Conservation (phyloP, 2,113 vertebrate species). For the Cephalophus harveyi region DNA sequence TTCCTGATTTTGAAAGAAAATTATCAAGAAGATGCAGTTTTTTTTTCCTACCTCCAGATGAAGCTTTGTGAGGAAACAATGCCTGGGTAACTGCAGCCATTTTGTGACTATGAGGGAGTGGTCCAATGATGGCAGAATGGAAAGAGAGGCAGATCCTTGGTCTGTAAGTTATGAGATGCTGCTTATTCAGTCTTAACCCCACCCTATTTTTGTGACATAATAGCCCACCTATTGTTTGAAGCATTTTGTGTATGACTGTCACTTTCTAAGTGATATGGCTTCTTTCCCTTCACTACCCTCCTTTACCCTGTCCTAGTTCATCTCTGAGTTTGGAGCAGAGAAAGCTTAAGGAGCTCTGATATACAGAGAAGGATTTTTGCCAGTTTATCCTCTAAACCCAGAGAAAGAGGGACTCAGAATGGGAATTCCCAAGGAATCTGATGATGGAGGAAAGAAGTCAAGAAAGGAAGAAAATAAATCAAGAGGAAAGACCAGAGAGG, state of each 20-base stretch:
- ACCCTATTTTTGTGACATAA: neutral
- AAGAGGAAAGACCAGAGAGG: neutral
- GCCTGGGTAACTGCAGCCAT: neutral
- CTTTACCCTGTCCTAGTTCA: neutral
- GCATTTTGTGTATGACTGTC: neutral
- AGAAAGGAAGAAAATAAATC: neutral
- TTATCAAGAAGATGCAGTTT: neutral
- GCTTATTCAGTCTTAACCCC: neutral
- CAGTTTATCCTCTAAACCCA: neutral
- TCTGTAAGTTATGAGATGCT: neutral
- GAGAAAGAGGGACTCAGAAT: neutral
- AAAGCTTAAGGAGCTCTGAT: neutral
- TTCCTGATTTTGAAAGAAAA: neutral
- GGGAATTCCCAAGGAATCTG: neutral
- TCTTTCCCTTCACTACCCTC: neutral
- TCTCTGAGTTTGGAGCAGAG: neutral
- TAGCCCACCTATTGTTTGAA: neutral
- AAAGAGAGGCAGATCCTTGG: neutral
- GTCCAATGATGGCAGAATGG: neutral
- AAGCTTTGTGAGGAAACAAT: neutral
- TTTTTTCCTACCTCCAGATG: neutral
- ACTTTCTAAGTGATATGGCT: neutral
- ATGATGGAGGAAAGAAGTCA: neutral
- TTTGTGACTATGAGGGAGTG: neutral
- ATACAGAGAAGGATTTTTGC: neutral